A percentile compares a stretch with the other conserved stretches of the same genome.
These are phyloP conservation scores for Hucho hucho DNA, from an alignment of 2,113 vertebrate species.

Conservation along the genomic window DNA sequence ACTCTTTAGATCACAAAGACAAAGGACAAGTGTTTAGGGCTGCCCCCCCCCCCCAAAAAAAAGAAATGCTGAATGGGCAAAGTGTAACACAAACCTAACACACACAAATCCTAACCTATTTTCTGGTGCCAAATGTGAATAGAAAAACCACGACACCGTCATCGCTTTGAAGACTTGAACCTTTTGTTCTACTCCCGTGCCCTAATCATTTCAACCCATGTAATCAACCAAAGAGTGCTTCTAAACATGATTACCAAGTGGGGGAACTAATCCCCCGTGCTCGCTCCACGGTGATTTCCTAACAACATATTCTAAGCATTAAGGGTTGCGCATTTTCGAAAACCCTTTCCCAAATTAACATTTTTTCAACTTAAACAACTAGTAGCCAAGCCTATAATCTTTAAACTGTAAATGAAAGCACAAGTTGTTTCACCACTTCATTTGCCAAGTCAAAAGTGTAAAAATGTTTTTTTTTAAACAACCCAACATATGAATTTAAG, in stretches of 20 bases:
- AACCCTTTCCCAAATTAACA: neutral
- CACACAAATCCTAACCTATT: neutral
- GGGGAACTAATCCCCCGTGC: conserved; percentile 5
- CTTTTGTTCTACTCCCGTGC: neutral
- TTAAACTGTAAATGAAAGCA: neutral
- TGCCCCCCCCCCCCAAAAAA: no score
- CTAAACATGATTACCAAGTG: conserved; percentile 24
- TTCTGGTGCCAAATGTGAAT: neutral
- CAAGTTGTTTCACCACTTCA: neutral
- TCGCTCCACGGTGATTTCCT: conserved; percentile 1
- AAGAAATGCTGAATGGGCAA: no score
- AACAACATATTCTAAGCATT: neutral
- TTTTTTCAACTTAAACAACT: neutral
- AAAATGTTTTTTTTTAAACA: accelerated
- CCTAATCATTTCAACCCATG: conserved; percentile 7
- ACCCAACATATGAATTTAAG: neutral
- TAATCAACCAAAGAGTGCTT: conserved; percentile 18
- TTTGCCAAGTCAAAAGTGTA: neutral
- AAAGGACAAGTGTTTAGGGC: no score
- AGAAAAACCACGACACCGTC: neutral
- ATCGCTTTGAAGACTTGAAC: neutral
- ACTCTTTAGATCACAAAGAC: no score
- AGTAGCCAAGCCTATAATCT: neutral
- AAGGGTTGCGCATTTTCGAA: neutral
- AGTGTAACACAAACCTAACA: no score